Conservation (phyloP, 2,797 vertebrate genomes). For the Scyliorhinus canicula region DNA sequence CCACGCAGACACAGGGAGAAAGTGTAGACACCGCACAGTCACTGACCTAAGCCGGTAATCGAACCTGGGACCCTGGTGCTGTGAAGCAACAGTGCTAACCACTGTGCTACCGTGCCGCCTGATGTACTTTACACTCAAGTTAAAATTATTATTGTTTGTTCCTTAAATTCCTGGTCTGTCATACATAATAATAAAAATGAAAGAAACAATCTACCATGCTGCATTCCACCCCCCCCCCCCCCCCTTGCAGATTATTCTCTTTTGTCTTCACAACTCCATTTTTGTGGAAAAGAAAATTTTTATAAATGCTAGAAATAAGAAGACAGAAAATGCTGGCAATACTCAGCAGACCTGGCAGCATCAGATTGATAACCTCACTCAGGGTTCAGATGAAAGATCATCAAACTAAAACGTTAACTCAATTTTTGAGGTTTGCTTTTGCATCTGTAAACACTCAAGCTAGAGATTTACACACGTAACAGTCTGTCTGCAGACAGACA, state of each 20-base stretch:
- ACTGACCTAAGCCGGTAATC: too few species aligned
- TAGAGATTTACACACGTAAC: background rate
- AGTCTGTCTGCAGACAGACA: background rate
- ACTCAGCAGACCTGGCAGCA: background rate
- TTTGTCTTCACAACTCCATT: background rate
- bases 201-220: background rate
- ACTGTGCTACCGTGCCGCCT: too few species aligned
- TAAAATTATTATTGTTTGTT: background rate
- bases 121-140: background rate
- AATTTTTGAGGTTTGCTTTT: background rate
- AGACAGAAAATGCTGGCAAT: background rate
- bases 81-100: too few species aligned
- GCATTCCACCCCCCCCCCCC: too few species aligned
- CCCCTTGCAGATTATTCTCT: background rate
- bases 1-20: too few species aligned
- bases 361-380: background rate
- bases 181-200: background rate
- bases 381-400: background rate
- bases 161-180: background rate
- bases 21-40: too few species aligned
- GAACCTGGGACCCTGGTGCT: too few species aligned
- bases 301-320: background rate
- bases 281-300: background rate
- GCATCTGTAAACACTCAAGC: background rate
- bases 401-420: background rate